phyloP scores from a whole-genome alignment of 64 coral and sea anemone species.

The Actinia tenebrosa region DNA sequence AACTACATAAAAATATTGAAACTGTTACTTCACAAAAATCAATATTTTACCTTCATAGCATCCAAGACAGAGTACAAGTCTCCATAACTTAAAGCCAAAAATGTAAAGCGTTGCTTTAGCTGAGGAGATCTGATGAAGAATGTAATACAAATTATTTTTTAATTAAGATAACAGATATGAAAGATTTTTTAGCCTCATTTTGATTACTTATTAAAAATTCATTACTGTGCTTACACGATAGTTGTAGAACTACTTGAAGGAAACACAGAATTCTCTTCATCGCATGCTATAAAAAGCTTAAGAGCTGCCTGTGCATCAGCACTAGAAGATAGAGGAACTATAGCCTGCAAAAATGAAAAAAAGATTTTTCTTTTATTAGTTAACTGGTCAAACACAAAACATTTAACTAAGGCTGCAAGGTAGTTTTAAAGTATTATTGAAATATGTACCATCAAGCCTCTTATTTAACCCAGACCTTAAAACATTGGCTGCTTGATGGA shows the following conservation, averaged over 20 bases:
- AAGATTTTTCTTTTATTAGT: background rate
- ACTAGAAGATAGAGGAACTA: constrained; percentile 61
- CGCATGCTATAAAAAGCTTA: constrained; percentile 63
- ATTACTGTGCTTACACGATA: constrained; percentile 46
- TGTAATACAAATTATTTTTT: background rate
- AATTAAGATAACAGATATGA: background rate
- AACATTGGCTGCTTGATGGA: too few relatives aligned
- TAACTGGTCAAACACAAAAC: too few relatives aligned
- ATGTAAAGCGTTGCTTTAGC: constrained; percentile 74
- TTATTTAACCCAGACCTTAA: too few relatives aligned
- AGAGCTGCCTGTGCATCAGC: constrained; percentile 23
- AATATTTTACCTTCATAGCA: constrained; percentile 60
- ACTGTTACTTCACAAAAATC: too few relatives aligned
- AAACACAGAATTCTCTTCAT: constrained; percentile 46
- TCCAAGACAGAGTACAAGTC: constrained; percentile 71
- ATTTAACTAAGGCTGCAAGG: too few relatives aligned
- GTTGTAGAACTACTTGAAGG: constrained; percentile 39
- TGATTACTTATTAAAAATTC: background rate
- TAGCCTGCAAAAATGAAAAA: constrained; percentile 32
- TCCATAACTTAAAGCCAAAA: constrained; percentile 56
- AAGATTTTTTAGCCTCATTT: background rate
- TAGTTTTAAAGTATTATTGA: too few relatives aligned
- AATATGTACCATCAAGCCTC: too few relatives aligned
- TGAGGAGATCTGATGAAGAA: constrained; percentile 48
- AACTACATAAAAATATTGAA: too few relatives aligned